Base-by-base conservation (phyloP, 2,888 invertebrate genomes). In the Carabus problematicus region DNA sequence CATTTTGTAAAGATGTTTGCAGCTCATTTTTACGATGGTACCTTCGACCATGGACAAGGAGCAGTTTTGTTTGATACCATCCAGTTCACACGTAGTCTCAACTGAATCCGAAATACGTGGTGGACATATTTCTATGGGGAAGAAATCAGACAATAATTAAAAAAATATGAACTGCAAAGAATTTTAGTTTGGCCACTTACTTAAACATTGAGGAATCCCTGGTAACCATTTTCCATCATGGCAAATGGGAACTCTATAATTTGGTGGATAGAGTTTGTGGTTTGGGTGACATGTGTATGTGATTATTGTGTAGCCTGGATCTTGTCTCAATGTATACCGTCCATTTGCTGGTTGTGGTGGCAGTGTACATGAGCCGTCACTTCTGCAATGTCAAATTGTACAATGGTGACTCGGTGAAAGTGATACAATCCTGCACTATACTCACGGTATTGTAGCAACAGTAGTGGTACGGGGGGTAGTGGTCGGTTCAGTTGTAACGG, bases 81-180 rank as follows among this genome's bases (percentile, higher is more conserved):
- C 55, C 18, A 52, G 14, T n/a, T 41, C 60, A 19, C 71, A 71
- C 12, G 47, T 54, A 1, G 70, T 55, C 41, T 66, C 54, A 8
- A 70, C 61, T 14, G 64, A 47, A 40, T 40, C 40, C 8, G 71
- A 66, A 3, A 61, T 42, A 8, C 60, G 39, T 45, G 47, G 49
- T 14, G 61, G 29, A 59, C 71, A 71, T 47, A 66, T 66, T 52
- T 1, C 71, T 71, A 41, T n/a, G 29, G 6, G 29, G 29, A 29
- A 29, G 29, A 29, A 29, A 29, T 29, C 6, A 29, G 6, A 29
- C 2, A 29, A 6, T 2, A 29, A 3, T 29, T 6, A 29, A 29
- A 6, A 29, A 29, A 3, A 2, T 29, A 3, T 29, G 29, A 29
- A 29, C 29, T 8, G 8, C 9, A 12, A 9, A 39, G 29, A 29